Evolutionary conservation across 2,797 vertebrate genomes (phyloP).

Genomic region (Melopsittacus undulatus): DNA sequence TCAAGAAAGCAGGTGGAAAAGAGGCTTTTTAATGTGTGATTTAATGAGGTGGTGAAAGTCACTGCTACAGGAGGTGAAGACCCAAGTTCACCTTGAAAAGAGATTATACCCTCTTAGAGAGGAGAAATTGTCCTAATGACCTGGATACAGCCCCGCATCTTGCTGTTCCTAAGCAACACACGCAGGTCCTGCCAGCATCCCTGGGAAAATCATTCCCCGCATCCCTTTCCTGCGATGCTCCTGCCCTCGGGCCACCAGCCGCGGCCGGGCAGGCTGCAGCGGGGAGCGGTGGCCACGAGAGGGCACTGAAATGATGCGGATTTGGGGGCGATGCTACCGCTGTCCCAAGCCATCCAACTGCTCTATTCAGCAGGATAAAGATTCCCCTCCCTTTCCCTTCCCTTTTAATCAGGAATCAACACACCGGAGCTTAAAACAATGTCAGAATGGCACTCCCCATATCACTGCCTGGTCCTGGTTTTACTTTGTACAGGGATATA

Average conservation of each 20-base stretch:
- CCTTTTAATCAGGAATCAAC: not conserved
- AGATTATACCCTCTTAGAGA: not conserved
- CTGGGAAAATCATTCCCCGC: fast-evolving
- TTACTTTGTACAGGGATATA: fast-evolving
- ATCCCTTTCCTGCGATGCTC: not conserved
- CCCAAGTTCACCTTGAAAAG: not conserved
- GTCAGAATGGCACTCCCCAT: fast-evolving
- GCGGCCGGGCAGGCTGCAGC: not conserved
- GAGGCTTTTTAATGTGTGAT: not conserved
- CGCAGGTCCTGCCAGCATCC: fast-evolving
- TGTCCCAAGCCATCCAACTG: fast-evolving
- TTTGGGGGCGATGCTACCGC: not conserved
- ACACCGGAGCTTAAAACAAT: fast-evolving
- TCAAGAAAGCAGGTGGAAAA: not conserved
- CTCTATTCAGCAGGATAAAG: fast-evolving
- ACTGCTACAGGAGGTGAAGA: not conserved
- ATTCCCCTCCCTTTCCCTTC: fast-evolving
- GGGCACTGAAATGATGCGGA: constrained; percentile 44
- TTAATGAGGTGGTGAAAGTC: not conserved
- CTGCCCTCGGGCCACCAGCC: not conserved
- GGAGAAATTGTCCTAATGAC: fast-evolving
- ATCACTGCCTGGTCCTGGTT: fast-evolving
- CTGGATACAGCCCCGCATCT: fast-evolving
- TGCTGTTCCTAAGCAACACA: fast-evolving
- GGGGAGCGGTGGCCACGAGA: not conserved